Base-by-base conservation (phyloP, 2,797 vertebrate species). In the Pristis pectinata region DNA sequence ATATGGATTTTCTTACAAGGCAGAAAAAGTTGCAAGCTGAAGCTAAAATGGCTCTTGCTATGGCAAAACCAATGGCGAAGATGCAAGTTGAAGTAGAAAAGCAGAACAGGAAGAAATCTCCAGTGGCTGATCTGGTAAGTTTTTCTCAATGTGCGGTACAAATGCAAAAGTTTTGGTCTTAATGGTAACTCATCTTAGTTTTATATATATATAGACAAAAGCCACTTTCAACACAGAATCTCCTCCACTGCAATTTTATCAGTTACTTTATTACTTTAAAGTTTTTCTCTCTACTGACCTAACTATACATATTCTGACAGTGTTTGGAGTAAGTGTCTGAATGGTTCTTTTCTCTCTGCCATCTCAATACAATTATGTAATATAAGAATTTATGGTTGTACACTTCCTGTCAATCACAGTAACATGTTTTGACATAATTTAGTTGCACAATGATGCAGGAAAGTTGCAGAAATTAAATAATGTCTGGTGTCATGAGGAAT, bases 41-140 rank as follows among this genome's bases (percentile, higher is more conserved):
- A 96, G 99, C 99, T 67, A 99, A 99, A 97, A 97, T 99, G 97
- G 99, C 99, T 15, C 96, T 99, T 94, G 98, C 99, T 1, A 99
- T 99, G 99, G 99, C 99, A 24, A 99, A 99, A 94, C 99, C 99
- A 94, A 99, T 99, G 99, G 99, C 99, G 96, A 99, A 99, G 97
- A 99, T 99, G 99, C 99, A 99, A 97, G 99, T 99, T 94, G 98
- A 99, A 96, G 99, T 99, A 97, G 99, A 99, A 95, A 99, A 99
- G 95, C 99, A 99, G 97, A 99, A 99, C 96, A 98, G 99, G 95
- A 99, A 99, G 97, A 99, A 99, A 96, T 99, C 99, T 0, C 99
- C 99, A 0, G 99, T 99, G 95, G 99, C 98, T 0, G 99, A 99
- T 96, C 98, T 99, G 95, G 99, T 99, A 95, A 97, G 98, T 97